These are phyloP conservation scores for Aramus guarauna DNA, from an alignment of 2,113 vertebrate genomes.

Conservation along the genomic window DNA sequence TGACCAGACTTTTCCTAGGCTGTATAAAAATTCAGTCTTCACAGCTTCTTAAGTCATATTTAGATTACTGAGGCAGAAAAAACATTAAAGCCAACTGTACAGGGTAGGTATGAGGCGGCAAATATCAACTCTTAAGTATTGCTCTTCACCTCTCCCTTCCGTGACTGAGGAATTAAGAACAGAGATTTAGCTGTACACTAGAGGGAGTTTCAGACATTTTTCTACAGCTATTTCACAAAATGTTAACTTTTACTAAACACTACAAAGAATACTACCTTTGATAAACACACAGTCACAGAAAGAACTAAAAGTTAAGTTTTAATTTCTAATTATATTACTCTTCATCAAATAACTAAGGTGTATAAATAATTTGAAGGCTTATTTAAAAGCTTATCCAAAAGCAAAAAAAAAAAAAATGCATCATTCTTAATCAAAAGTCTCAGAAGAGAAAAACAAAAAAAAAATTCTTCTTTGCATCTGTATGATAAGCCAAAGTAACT, in stretches of 20 bases:
- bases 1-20: neutral
- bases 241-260: fast-evolving
- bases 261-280: neutral
- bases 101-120: neutral
- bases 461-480: neutral
- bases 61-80: neutral
- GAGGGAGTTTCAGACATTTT: neutral
- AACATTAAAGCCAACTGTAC: neutral
- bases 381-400: neutral
- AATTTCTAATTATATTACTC: neutral
- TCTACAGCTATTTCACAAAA: neutral
- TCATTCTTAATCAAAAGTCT: neutral
- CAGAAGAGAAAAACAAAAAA: neutral
- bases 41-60: neutral
- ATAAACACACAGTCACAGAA: neutral
- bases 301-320: neutral
- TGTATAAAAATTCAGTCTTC: neutral
- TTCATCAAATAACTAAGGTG: neutral
- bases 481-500: neutral
- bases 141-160: neutral
- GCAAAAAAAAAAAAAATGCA: neutral
- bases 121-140: neutral
- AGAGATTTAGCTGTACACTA: neutral
- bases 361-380: neutral
- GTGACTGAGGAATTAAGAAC: neutral